Percentiles rank a stretch among this genome's conserved stretches.
Conservation (phyloP, 1,140 invertebrate species). For the Pseudobourletiella spinata region DNA sequence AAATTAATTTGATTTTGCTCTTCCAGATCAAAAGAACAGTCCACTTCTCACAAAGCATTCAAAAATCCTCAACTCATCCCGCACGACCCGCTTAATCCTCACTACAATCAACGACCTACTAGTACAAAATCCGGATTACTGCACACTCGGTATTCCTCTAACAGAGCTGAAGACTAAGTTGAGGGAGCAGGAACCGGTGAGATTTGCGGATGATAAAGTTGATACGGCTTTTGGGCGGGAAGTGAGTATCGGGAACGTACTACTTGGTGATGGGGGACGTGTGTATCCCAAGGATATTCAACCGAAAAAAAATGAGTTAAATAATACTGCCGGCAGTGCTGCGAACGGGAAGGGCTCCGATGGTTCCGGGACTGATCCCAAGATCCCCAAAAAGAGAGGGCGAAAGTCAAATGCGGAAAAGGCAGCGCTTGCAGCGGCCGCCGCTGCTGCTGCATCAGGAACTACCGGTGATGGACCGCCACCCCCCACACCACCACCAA, state of each 20-base stretch:
- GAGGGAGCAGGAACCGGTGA: slow-evolving; percentile 51
- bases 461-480: not conserved
- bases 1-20: not conserved
- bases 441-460: not conserved
- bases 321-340: not conserved
- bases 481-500: not conserved
- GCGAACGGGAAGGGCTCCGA: not conserved
- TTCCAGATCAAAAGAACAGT: slow-evolving; percentile 28
- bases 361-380: not conserved
- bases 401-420: slow-evolving; percentile 7
- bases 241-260: slow-evolving; percentile 53
- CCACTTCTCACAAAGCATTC: slow-evolving; percentile 41
- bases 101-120: slow-evolving; percentile 58
- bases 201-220: slow-evolving; percentile 55
- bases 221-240: slow-evolving; percentile 57
- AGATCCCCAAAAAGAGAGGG: slow-evolving; percentile 3
- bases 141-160: slow-evolving; percentile 58
- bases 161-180: slow-evolving; percentile 54
- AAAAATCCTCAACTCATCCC: slow-evolving; percentile 40
- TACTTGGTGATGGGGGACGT: slow-evolving; percentile 1
- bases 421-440: not conserved
- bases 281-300: slow-evolving; percentile 31
- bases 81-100: slow-evolving; percentile 48
- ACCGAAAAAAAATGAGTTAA: not conserved
- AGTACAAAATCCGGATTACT: slow-evolving; percentile 58